phyloP scores from a whole-genome alignment of 23 tunicate species.

The Ciona savignyi region DNA sequence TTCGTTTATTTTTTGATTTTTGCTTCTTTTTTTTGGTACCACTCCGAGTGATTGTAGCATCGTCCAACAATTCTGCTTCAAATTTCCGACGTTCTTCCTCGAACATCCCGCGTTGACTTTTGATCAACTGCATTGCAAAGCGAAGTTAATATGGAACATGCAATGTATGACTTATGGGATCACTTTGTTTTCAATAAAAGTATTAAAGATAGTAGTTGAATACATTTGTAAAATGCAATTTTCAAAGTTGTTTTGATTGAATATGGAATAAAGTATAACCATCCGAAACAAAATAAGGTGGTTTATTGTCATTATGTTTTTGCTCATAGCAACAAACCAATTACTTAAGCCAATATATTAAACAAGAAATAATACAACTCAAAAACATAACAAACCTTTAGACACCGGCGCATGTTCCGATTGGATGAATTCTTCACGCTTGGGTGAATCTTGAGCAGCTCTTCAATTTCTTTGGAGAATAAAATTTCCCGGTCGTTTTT shows the following conservation, averaged over 20 bases:
- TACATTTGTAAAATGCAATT: no score
- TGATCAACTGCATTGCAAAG: constrained; percentile 35
- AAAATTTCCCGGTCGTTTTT: constrained; percentile 32
- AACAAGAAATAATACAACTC: not conserved
- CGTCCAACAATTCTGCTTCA: constrained; percentile 30
- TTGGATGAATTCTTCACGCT: constrained; percentile 30
- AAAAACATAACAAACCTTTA: constrained; percentile 27
- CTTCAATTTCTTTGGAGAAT: constrained; percentile 40
- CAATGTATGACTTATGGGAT: no score
- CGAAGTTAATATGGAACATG: no score
- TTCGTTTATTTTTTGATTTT: not conserved
- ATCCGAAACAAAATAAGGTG: no score
- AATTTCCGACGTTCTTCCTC: constrained; percentile 21
- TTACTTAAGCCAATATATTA: not conserved
- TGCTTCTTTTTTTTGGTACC: constrained; percentile 9
- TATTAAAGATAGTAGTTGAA: no score
- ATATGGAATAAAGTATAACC: no score
- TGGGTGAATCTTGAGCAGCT: constrained; percentile 13
- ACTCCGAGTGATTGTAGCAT: constrained; percentile 4
- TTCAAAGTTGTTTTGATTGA: no score
- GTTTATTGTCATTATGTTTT: no score
- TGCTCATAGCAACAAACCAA: no score
- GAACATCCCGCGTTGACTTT: constrained; percentile 13
- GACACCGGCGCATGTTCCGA: constrained; percentile 53
- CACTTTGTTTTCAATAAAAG: no score